Evolutionary conservation across 1,140 invertebrate genomes (phyloP).

Genomic region (Drosophila mayri): DNA sequence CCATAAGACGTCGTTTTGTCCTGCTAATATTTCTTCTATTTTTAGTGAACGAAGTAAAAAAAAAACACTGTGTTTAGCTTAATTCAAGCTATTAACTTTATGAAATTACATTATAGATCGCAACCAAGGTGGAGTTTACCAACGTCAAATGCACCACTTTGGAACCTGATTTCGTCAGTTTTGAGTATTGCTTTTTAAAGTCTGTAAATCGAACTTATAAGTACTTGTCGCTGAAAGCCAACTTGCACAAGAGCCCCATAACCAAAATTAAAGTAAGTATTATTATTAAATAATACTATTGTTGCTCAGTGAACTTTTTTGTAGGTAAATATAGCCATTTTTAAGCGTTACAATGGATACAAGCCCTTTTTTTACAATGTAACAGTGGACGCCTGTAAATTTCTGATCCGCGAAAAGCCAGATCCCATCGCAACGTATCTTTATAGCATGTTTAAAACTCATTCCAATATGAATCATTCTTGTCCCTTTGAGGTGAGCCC

Average conservation of each 20-base stretch:
- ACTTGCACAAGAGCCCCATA: constrained; percentile 1
- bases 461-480: constrained; percentile 1
- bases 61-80: neutral
- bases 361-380: neutral
- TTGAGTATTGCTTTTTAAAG: constrained; percentile 1
- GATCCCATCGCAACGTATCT: neutral
- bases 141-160: neutral
- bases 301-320: neutral
- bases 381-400: neutral
- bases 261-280: constrained; percentile 1
- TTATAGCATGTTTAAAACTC: neutral
- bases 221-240: neutral
- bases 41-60: neutral
- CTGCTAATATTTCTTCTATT: neutral
- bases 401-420: neutral
- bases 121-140: neutral
- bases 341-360: neutral
- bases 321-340: neutral
- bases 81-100: neutral
- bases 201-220: constrained; percentile 4
- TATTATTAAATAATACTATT: neutral
- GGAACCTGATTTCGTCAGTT: neutral
- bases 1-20: neutral
- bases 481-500: neutral
- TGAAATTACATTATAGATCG: neutral